A percentile compares a stretch with the other conserved stretches of the same genome.
phyloP scores from a whole-genome alignment of 2,888 invertebrate species.

The Synanthedon myopaeformis region DNA sequence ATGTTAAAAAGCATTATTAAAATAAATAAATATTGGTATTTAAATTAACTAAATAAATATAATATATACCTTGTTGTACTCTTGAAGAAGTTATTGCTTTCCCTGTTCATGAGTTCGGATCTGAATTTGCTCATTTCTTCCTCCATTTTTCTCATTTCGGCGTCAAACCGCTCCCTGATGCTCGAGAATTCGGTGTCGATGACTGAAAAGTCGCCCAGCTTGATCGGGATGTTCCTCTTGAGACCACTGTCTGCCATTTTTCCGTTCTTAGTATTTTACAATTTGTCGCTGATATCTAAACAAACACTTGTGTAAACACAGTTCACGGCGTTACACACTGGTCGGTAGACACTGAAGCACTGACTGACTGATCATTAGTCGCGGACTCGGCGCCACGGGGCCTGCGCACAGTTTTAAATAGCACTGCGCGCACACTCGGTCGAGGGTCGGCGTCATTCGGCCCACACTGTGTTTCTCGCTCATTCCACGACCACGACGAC shows the following conservation, averaged over 20 bases:
- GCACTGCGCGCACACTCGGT: constrained; percentile 57
- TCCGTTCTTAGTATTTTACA: constrained; percentile 32
- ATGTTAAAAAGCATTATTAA: background rate
- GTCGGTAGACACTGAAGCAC: constrained; percentile 60
- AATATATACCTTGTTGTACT: constrained; percentile 84
- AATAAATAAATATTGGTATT: background rate
- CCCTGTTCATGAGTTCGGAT: constrained; percentile 91
- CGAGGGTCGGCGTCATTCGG: constrained; percentile 54
- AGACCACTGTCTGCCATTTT: constrained; percentile 87
- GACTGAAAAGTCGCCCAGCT: constrained; percentile 93
- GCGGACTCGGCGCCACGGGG: constrained; percentile 66
- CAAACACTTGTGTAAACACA: constrained; percentile 68
- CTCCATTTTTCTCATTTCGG: constrained; percentile 98
- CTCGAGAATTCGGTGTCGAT: constrained; percentile 97
- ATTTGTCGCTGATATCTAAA: constrained; percentile 50
- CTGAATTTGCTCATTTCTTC: constrained; percentile 97
- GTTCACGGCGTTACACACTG: constrained; percentile 53
- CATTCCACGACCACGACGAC: constrained; percentile 54
- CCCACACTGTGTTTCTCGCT: constrained; percentile 68
- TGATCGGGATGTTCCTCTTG: constrained; percentile 92
- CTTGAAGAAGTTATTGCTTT: constrained; percentile 92
- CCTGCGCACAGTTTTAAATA: constrained; percentile 72
- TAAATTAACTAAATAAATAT: constrained; percentile 2
- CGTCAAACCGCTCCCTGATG: constrained; percentile 94
- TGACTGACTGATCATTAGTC: constrained; percentile 69